Evolutionary conservation across 2,797 vertebrate genomes (phyloP).

Genomic region (Hydrocynus forskahlii): DNA sequence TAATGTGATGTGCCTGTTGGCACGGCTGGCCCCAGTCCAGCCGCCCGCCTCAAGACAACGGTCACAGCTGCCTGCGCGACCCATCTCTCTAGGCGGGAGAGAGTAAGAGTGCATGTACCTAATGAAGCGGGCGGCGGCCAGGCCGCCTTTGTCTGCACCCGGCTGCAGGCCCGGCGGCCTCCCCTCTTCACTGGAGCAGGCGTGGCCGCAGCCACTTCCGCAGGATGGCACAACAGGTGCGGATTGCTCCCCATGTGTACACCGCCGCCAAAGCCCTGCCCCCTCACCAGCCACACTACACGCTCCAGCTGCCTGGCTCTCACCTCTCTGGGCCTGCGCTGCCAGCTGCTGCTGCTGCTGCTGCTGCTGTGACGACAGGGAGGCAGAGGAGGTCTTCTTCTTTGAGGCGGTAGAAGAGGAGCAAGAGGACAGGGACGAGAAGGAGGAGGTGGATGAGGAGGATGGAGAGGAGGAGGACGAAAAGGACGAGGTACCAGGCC

Average conservation of each 20-base stretch:
- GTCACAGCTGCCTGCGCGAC: constrained; percentile 80
- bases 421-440: constrained; percentile 72
- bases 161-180: constrained; percentile 75
- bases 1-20: constrained; percentile 71
- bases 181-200: constrained; percentile 80
- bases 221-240: constrained; percentile 69
- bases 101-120: constrained; percentile 90
- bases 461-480: constrained; percentile 80
- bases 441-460: constrained; percentile 80
- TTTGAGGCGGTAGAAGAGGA: constrained; percentile 88
- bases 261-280: constrained; percentile 82
- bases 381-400: constrained; percentile 89
- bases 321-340: constrained; percentile 95
- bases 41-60: constrained; percentile 81
- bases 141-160: constrained; percentile 72
- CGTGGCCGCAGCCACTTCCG: constrained; percentile 70
- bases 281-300: constrained; percentile 83
- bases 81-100: constrained; percentile 84
- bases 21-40: constrained; percentile 56
- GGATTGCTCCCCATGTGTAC: constrained; percentile 70
- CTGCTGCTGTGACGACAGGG: constrained; percentile 72
- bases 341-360: constrained; percentile 86
- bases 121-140: constrained; percentile 85
- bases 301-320: constrained; percentile 73
- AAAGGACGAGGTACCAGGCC: constrained; percentile 76